These are phyloP conservation scores for Nymphalis polychloros DNA, from an alignment of 2,888 invertebrate species.

Conservation along the genomic window DNA sequence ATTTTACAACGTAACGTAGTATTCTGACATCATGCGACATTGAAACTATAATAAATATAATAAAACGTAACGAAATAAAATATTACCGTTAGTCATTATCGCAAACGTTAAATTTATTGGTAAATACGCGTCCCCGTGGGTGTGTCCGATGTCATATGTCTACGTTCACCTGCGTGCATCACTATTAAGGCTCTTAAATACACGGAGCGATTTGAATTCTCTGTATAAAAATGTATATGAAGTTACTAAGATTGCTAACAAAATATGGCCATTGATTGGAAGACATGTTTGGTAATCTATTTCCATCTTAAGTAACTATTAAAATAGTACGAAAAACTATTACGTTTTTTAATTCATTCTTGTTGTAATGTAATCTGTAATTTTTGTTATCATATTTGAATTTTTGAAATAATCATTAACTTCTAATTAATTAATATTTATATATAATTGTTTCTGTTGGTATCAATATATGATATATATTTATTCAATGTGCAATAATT, in stretches of 20 bases:
- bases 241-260: background rate
- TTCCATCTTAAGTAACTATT: background rate
- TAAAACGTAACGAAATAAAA: background rate
- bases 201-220: background rate
- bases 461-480: too few species aligned
- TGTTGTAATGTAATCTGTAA: too few species aligned
- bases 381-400: too few species aligned
- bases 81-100: constrained; percentile 15
- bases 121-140: constrained; percentile 29
- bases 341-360: too few species aligned
- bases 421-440: too few species aligned
- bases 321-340: too few species aligned
- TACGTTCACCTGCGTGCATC: constrained; percentile 20
- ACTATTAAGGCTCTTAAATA: constrained; percentile 4
- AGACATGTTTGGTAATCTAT: too few species aligned
- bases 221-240: background rate
- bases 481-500: too few species aligned
- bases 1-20: background rate
- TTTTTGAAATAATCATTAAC: too few species aligned
- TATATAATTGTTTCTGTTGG: too few species aligned
- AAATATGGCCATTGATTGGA: background rate
- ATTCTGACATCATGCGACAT: background rate
- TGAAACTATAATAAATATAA: background rate
- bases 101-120: constrained; percentile 29
- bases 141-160: constrained; percentile 32